Percentiles rank a stretch among this genome's conserved stretches.
phyloP scores from a whole-genome alignment of 2,113 vertebrate genomes.

The Cisticola juncidis region DNA sequence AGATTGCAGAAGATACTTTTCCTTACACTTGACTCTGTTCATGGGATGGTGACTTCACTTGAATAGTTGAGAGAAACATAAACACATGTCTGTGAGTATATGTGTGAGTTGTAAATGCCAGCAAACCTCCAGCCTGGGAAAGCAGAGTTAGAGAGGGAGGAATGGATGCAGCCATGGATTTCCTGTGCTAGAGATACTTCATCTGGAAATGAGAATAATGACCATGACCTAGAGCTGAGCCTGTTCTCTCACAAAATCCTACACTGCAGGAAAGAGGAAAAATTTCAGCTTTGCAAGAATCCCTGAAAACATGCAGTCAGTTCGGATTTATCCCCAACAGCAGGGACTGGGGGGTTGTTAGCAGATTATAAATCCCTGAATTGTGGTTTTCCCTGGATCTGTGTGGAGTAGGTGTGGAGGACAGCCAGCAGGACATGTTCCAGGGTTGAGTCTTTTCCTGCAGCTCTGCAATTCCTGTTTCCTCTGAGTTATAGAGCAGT shows the following conservation, averaged over 20 bases:
- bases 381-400: background rate
- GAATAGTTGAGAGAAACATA: background rate
- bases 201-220: background rate
- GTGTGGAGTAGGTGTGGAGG: background rate
- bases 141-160: background rate
- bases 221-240: rapidly evolving
- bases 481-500: background rate
- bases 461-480: background rate
- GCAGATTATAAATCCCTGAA: rapidly evolving
- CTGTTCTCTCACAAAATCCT: background rate
- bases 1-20: background rate
- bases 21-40: rapidly evolving
- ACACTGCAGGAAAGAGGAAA: background rate
- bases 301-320: rapidly evolving
- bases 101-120: background rate
- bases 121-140: background rate
- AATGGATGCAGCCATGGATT: background rate
- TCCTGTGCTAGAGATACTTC: rapidly evolving
- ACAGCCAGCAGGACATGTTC: rapidly evolving
- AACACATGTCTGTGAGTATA: rapidly evolving
- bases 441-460: rapidly evolving
- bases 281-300: background rate
- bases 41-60: background rate
- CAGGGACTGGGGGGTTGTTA: background rate
- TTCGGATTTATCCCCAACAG: background rate